These are phyloP conservation scores for Dolichoris vasculosae DNA, from an alignment of 1,140 invertebrate genomes.

Conservation along the genomic window DNA sequence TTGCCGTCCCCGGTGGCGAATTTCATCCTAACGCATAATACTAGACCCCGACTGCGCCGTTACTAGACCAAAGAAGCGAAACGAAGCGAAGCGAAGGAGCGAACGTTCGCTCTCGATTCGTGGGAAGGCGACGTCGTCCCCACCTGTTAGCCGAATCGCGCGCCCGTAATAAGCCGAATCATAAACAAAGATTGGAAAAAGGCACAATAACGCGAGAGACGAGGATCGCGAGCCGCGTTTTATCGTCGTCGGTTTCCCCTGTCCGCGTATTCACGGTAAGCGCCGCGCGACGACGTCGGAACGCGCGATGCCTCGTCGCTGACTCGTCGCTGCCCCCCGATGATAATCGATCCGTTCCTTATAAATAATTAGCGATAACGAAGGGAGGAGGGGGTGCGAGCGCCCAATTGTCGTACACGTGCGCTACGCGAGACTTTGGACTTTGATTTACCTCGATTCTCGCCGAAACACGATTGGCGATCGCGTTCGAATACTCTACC, in stretches of 20 bases:
- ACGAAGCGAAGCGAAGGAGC: too few species aligned
- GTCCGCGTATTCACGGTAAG: background rate
- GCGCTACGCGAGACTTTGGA: background rate
- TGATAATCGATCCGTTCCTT: background rate
- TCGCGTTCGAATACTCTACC: background rate
- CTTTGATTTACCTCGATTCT: background rate
- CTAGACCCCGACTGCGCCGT: background rate
- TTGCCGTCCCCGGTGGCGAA: background rate
- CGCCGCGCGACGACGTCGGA: too few species aligned
- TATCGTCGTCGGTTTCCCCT: background rate
- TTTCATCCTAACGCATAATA: background rate
- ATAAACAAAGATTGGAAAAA: background rate
- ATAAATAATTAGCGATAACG: background rate
- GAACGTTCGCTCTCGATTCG: background rate
- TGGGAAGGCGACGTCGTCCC: background rate
- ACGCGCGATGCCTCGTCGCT: background rate
- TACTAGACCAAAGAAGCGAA: background rate
- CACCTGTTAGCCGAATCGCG: background rate
- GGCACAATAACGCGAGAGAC: background rate
- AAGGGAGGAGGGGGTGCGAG: background rate
- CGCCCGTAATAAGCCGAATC: background rate
- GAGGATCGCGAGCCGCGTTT: background rate
- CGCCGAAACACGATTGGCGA: background rate
- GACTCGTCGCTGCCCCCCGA: background rate
- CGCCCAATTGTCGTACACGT: background rate